A percentile compares a stretch with the other conserved stretches of the same genome.
phyloP scores from a whole-genome alignment of 2,113 vertebrate species.

The Pongo abelii region DNA sequence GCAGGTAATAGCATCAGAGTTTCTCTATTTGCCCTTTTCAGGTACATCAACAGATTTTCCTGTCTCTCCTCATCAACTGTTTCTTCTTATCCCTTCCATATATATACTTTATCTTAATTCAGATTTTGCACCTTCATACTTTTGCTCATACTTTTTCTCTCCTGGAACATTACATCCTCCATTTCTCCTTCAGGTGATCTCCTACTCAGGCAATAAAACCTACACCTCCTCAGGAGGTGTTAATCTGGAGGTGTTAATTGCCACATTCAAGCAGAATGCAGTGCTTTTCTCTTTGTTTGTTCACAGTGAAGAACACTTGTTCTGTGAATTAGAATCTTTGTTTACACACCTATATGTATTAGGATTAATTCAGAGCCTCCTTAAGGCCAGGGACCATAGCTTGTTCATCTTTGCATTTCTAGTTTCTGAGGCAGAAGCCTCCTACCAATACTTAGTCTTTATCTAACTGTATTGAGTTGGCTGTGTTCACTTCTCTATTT shows the following conservation, averaged over 20 bases:
- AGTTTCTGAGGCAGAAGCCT: not conserved
- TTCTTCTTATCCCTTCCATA: not conserved
- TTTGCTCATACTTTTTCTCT: not conserved
- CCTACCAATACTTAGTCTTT: not conserved
- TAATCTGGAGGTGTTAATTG: not conserved
- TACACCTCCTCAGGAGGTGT: not conserved
- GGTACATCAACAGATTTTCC: not conserved
- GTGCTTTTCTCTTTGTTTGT: not conserved
- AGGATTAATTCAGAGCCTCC: not conserved
- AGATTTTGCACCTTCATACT: not conserved
- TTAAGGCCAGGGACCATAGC: not conserved
- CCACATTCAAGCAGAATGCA: not conserved
- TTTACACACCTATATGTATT: not conserved
- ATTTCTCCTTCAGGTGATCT: not conserved
- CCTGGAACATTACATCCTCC: not conserved
- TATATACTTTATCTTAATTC: not conserved
- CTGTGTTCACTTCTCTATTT: not conserved
- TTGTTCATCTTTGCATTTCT: not conserved
- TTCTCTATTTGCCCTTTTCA: not conserved
- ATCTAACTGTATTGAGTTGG: not conserved
- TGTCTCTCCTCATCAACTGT: not conserved
- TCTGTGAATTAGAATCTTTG: not conserved
- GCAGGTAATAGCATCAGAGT: not conserved
- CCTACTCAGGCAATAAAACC: not conserved
- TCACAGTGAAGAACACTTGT: not conserved